phyloP scores from a whole-genome alignment of 2,113 vertebrate species.

The Formicarius rufipectus region DNA sequence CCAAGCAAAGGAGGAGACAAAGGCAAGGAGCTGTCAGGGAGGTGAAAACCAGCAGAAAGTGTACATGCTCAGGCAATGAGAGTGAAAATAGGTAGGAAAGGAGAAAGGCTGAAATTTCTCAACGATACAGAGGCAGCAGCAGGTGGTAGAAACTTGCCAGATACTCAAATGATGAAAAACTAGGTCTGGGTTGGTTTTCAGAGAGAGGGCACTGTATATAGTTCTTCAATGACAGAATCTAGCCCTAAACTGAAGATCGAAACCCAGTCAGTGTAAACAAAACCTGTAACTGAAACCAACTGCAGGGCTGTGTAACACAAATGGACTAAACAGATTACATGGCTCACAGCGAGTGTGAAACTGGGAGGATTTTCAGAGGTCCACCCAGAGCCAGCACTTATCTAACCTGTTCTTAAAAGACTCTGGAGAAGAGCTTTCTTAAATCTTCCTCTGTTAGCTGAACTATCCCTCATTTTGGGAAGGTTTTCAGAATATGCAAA shows the following conservation, averaged over 20 bases:
- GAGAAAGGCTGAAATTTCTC: background rate
- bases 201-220: background rate
- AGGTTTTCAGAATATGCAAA: background rate
- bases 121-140: background rate
- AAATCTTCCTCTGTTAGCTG: background rate
- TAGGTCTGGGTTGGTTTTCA: background rate
- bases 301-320: background rate
- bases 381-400: background rate
- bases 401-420: background rate
- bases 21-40: background rate
- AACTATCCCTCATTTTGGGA: background rate
- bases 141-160: slow-evolving; percentile 30
- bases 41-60: background rate
- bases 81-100: background rate
- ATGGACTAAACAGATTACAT: background rate
- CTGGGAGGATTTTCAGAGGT: background rate
- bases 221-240: background rate
- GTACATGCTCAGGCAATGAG: background rate
- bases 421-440: background rate
- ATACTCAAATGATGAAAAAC: background rate
- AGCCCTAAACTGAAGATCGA: background rate
- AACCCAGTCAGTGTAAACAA: background rate
- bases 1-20: background rate
- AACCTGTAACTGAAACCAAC: background rate
- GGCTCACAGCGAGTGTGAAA: background rate